phyloP scores from a whole-genome alignment of 1,140 invertebrate species.

The Daktulosphaira vitifoliae region DNA sequence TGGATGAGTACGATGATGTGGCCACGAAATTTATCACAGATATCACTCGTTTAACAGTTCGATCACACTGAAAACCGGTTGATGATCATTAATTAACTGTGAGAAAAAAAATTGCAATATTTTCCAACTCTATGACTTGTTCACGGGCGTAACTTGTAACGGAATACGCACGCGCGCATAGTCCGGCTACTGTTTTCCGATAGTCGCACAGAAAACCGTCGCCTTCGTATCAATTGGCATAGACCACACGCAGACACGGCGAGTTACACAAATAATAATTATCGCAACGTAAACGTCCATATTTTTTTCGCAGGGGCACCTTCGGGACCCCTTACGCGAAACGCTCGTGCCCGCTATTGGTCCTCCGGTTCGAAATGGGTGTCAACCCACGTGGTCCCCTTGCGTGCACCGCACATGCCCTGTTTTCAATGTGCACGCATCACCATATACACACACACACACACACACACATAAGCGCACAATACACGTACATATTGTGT shows the following conservation, averaged over 20 bases:
- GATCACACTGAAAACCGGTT: too few species aligned
- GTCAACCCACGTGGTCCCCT: slow-evolving; percentile 28
- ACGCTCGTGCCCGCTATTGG: slow-evolving; percentile 16
- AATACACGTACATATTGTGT: not conserved
- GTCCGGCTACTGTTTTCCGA: slow-evolving; percentile 5
- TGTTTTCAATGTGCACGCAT: not conserved
- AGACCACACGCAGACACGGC: too few species aligned
- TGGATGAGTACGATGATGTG: not conserved
- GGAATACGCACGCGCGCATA: not conserved
- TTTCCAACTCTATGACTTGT: too few species aligned
- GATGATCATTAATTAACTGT: too few species aligned
- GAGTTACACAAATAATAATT: too few species aligned
- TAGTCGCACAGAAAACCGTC: not conserved
- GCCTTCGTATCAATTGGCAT: too few species aligned
- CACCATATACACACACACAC: not conserved
- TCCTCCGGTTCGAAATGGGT: slow-evolving; percentile 4
- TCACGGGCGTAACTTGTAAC: not conserved
- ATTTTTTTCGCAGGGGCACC: slow-evolving; percentile 25
- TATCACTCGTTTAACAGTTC: too few species aligned
- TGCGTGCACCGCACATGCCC: too few species aligned
- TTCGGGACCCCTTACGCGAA: slow-evolving; percentile 15
- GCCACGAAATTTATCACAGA: too few species aligned
- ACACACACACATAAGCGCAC: not conserved
- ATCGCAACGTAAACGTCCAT: too few species aligned
- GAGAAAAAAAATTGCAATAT: too few species aligned